Base-by-base conservation (phyloP, 2,888 invertebrate genomes). In the Ophion ellenae region DNA sequence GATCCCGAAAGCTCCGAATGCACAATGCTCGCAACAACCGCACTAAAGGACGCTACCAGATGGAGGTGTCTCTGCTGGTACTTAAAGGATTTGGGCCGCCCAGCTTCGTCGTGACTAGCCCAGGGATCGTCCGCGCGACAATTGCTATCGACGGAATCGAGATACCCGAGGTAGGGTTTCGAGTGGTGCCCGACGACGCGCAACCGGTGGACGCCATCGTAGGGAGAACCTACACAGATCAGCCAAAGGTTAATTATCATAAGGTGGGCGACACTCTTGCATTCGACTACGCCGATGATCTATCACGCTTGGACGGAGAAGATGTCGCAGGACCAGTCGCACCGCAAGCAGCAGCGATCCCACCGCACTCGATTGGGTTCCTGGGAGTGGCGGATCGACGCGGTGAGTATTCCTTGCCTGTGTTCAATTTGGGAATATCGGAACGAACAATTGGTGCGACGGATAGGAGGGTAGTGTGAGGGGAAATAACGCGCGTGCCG, bases 1-100 rank as follows among this genome's bases (percentile, higher is more conserved):
- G 75, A 75, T 14, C 2, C 75, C 14, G 81, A 75, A 0, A 75
- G 81, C 17, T 59, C 81, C 3, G 81, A 76, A 2, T 81, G 81
- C n/a, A 81, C 70, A 0, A 24, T 84, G 7, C 71, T 67, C 7
- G 76, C 78, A 11, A 67, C 75, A 5, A 6, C 17, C 14, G 75
- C 45, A 36, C 7, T 53, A 2, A 53, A 2, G 53, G 14, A 53
- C 17, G 7, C 2, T 53, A 14, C 17, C 10, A 7, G 17, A 17
- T 53, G 10, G 14, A 17, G 17, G 53, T 17, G 7, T 73, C 20
- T 61, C 36, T 5, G 36, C 36, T 3, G 36, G 36, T 36, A 36
- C 5, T 36, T 3, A 36, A 36, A 5, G 5, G 36, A 2, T 36
- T 36, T 5, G 36, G 36, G 5, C 36, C 36, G 2, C 36, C 36